A percentile compares a stretch with the other conserved stretches of the same genome.
Evolutionary conservation across 2,888 invertebrate genomes (phyloP).

Genomic region (Merodon equestris): DNA sequence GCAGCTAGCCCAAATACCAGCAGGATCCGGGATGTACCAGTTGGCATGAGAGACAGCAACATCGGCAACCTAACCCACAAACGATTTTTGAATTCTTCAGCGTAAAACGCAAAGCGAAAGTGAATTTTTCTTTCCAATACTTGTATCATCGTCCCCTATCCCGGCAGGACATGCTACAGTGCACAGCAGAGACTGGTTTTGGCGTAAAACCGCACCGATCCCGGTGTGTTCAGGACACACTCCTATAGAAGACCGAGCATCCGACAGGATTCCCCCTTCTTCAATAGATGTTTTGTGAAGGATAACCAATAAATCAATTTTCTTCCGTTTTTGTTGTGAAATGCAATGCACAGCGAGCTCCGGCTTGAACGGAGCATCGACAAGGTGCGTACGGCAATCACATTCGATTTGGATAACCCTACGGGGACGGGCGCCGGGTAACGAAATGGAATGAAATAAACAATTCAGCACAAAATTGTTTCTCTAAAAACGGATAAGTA

Average conservation of each 20-base stretch:
- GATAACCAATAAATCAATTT: conserved; percentile 66
- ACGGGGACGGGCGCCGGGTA: no score
- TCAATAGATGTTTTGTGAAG: conserved; percentile 56
- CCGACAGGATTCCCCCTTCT: conserved; percentile 41
- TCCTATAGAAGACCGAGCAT: conserved; percentile 20
- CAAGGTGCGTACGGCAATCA: conserved; percentile 41
- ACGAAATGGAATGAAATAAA: no score
- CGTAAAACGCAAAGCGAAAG: conserved; percentile 49
- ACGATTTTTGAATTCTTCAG: conserved; percentile 42
- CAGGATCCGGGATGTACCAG: conserved; percentile 73
- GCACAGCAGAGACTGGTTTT: conserved; percentile 35
- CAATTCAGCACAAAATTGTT: no score
- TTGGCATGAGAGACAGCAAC: conserved; percentile 36
- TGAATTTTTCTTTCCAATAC: conserved; percentile 36
- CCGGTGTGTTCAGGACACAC: conserved; percentile 4
- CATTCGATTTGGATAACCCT: conserved; percentile 36
- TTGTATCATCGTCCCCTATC: conserved; percentile 31
- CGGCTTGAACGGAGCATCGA: conserved; percentile 64
- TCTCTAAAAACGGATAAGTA: no score
- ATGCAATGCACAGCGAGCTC: conserved; percentile 66
- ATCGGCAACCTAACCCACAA: conserved; percentile 10
- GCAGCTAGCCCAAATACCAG: conserved; percentile 71
- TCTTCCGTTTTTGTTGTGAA: conserved; percentile 22
- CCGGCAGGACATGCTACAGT: conserved; percentile 48
- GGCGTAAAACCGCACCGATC: conserved; percentile 40